Base-by-base conservation (phyloP, 1,140 invertebrate genomes). In the Delia radicum region DNA sequence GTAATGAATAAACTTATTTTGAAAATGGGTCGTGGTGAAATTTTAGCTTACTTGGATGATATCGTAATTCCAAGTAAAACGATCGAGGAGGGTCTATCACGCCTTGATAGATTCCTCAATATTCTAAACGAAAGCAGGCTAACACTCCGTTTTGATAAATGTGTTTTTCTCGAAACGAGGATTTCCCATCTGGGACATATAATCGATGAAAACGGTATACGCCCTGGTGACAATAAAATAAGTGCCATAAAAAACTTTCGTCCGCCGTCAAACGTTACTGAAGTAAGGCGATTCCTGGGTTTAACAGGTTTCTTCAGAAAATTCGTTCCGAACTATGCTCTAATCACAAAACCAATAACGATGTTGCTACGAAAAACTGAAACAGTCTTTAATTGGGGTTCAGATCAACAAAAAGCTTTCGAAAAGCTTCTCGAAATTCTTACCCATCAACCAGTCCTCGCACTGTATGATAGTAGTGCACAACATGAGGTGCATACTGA, bases 231-330 rank as follows among this genome's bases (percentile, higher is more conserved):
- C 18, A 46, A 73, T 15, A 26, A 13, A 83, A 42, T 15, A 27
- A n/a, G 77, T 8, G 79, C 79, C 8, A 81, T 86, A 33, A 63
- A 26, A 33, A 76, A 81, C 0, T 87, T 80, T 65, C 75, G 79
- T 79, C 0, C 73, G 29, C 86, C 82, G 0, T 74, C 74, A 12
- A 86, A 78, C 8, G 74, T 87, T 1, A 77, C 77, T 10, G 77
- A 81, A 26, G 65, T 87, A 6, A 74, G 82, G 18, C 71, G 80
- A 15, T 88, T 87, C 75, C 42, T 78, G n/a, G 75, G 73, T n/a
- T 61, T 78, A 1, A 83, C 79, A 0, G 81, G 82, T 74, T 83
- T 78, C 63, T 76, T 72, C 48, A 62, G 78, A 61, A 81, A 81
- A 75, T 81, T 77, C 61, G 78, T 82, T 12, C 15, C 55, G 18